These are phyloP conservation scores for Hypothenemus hampei DNA, from an alignment of 1,140 invertebrate species.

Conservation along the genomic window DNA sequence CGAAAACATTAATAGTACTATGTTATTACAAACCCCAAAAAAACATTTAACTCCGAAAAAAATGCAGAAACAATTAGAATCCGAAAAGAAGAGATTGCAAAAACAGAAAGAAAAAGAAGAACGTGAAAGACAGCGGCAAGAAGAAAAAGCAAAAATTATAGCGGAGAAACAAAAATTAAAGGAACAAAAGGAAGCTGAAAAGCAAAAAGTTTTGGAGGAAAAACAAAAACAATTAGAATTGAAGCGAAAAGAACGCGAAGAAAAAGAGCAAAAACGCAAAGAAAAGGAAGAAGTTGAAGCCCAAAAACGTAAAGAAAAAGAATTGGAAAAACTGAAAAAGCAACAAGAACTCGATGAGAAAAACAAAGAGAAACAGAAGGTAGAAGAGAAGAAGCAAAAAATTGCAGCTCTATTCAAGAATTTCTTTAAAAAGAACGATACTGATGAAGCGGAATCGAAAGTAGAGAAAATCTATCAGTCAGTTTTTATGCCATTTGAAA, in stretches of 20 bases:
- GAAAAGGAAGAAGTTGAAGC: constrained; percentile 46
- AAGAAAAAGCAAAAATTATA: constrained; percentile 55
- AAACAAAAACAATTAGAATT: too few species aligned
- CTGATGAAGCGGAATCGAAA: constrained; percentile 36
- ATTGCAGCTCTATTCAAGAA: constrained; percentile 68
- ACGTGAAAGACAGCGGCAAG: constrained; percentile 48
- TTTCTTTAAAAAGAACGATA: constrained; percentile 67
- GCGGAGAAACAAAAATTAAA: constrained; percentile 48
- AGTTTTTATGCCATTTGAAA: constrained; percentile 62
- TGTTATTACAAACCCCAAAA: constrained; percentile 25
- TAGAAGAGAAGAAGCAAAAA: constrained; percentile 67
- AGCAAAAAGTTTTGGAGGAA: constrained; percentile 32
- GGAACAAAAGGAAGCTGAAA: constrained; percentile 45
- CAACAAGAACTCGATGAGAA: constrained; percentile 56
- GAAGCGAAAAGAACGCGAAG: constrained; percentile 48
- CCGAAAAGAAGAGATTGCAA: constrained; percentile 50
- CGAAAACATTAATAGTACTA: not conserved
- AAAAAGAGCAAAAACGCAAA: constrained; percentile 48
- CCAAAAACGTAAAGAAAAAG: constrained; percentile 42
- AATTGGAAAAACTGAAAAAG: constrained; percentile 50
- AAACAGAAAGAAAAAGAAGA: constrained; percentile 51
- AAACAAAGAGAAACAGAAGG: constrained; percentile 53
- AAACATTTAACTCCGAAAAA: constrained; percentile 42
- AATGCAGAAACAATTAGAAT: constrained; percentile 48
- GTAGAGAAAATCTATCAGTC: constrained; percentile 45